These are phyloP conservation scores for Phyllotreta cruciferae DNA, from an alignment of 2,888 invertebrate species.

Conservation along the genomic window DNA sequence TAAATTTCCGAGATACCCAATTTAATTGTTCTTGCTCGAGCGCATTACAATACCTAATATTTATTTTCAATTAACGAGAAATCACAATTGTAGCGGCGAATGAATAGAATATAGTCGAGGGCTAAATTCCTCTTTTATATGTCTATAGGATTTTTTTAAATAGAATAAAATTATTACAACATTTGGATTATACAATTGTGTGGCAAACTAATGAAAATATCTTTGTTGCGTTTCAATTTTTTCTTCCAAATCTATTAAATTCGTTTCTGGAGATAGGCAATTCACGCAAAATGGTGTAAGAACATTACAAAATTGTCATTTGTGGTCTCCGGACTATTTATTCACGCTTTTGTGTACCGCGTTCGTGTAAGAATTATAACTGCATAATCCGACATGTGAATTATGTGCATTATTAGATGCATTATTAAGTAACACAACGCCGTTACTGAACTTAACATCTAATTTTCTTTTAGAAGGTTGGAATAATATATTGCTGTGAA, in stretches of 20 bases:
- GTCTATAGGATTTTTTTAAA: background rate
- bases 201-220: no score
- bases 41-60: constrained; percentile 5
- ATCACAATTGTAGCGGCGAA: background rate
- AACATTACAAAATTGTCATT: no score
- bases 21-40: constrained; percentile 12
- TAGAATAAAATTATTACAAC: no score
- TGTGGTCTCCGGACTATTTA: background rate
- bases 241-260: no score
- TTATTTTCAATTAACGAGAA: constrained; percentile 12
- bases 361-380: constrained; percentile 16
- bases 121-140: background rate
- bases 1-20: constrained; percentile 11
- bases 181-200: no score
- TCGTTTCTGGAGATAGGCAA: no score
- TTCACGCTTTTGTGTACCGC: constrained; percentile 12
- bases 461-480: constrained; percentile 18
- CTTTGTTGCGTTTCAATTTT: no score
- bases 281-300: no score
- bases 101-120: constrained; percentile 2
- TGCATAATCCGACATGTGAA: constrained; percentile 30
- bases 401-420: constrained; percentile 23
- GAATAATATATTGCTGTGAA: constrained; percentile 15
- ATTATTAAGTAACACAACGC: constrained; percentile 27
- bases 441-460: constrained; percentile 27